Evolutionary conservation across 2,888 invertebrate species (phyloP).

Genomic region (Agrochola circellaris): DNA sequence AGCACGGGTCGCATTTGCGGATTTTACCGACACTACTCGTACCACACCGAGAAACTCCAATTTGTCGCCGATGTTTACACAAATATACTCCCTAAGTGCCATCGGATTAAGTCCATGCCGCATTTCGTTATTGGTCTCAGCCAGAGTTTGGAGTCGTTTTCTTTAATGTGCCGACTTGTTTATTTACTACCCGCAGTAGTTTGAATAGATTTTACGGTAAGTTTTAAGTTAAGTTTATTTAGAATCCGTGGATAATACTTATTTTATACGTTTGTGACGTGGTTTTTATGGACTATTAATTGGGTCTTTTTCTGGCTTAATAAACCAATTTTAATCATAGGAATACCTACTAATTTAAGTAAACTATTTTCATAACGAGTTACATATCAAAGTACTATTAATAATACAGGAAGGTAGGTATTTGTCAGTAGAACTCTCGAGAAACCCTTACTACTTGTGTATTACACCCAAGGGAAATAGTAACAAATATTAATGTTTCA

Average conservation of each 20-base stretch:
- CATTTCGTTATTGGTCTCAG: conserved; percentile 46
- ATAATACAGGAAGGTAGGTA: background rate
- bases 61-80: conserved; percentile 71
- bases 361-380: background rate
- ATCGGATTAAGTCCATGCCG: conserved; percentile 53
- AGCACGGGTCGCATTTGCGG: conserved; percentile 70
- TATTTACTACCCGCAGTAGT: conserved; percentile 42
- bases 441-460: conserved; percentile 6
- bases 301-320: background rate
- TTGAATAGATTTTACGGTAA: conserved; percentile 29
- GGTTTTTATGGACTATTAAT: background rate
- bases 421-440: background rate
- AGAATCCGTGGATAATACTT: background rate
- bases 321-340: background rate
- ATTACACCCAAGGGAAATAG: background rate
- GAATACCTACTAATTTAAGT: background rate
- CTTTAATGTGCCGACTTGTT: conserved; percentile 65
- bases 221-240: conserved; percentile 6
- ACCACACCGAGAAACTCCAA: conserved; percentile 66
- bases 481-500: background rate
- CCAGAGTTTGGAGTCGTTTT: conserved; percentile 58
- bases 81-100: conserved; percentile 53
- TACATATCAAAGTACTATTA: too few relatives aligned
- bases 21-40: conserved; percentile 70
- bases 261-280: background rate